Conservation (phyloP, 1,140 invertebrate genomes). For the Scylla paramamosain region DNA sequence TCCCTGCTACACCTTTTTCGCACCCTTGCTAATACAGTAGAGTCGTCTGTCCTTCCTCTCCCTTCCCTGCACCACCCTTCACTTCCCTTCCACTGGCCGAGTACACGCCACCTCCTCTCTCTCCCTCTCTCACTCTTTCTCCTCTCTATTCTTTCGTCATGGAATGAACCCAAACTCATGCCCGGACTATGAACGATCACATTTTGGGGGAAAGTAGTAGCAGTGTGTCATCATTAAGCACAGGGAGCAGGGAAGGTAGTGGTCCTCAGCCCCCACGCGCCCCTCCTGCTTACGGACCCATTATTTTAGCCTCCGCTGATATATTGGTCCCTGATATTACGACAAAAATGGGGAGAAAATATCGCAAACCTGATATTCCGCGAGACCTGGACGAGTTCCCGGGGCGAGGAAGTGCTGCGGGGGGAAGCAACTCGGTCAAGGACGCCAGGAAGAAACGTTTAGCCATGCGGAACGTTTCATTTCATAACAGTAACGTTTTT, state of each 20-base stretch:
- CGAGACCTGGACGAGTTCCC: neutral
- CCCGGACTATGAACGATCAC: neutral
- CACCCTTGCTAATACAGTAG: too few relatives aligned
- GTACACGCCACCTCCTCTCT: too few relatives aligned
- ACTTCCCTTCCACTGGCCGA: too few relatives aligned
- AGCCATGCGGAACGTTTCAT: neutral
- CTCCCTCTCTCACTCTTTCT: too few relatives aligned
- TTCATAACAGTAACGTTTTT: too few relatives aligned
- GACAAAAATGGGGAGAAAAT: constrained; percentile 2
- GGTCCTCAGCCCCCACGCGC: neutral
- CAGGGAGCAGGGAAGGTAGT: neutral
- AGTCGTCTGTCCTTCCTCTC: too few relatives aligned
- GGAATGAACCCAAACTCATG: constrained; percentile 11
- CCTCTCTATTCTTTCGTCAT: neutral
- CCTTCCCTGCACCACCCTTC: too few relatives aligned
- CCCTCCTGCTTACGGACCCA: neutral
- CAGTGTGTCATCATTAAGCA: constrained; percentile 10
- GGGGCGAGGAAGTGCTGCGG: neutral
- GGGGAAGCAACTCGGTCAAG: neutral
- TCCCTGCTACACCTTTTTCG: too few relatives aligned
- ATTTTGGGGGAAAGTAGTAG: constrained; percentile 1
- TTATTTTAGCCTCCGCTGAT: neutral
- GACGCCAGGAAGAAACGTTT: neutral
- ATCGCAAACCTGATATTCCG: neutral
- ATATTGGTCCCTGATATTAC: neutral